phyloP scores from a whole-genome alignment of 2,113 vertebrate species.

The Mola mola region DNA sequence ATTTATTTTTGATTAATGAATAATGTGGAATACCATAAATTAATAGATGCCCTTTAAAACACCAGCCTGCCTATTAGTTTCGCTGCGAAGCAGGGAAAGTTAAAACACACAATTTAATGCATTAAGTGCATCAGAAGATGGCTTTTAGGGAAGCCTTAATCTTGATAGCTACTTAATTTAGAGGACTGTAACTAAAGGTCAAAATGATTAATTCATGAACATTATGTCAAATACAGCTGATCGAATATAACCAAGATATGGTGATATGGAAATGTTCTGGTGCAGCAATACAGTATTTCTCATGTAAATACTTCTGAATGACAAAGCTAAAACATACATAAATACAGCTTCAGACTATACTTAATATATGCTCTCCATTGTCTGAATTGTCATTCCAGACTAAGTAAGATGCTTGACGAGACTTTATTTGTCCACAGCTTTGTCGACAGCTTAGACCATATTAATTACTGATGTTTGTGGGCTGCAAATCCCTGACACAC shows the following conservation, averaged over 20 bases:
- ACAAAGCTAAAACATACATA: background rate
- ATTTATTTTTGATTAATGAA: constrained; percentile 7
- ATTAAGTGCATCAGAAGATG: constrained; percentile 16
- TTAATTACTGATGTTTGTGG: no score
- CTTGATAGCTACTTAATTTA: constrained; percentile 13
- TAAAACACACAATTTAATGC: constrained; percentile 20
- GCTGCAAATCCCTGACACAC: no score
- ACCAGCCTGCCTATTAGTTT: constrained; percentile 2
- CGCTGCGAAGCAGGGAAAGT: constrained; percentile 12
- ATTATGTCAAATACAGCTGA: constrained; percentile 28
- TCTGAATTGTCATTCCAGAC: background rate
- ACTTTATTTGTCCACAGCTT: background rate
- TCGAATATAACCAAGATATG: background rate
- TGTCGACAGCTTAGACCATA: no score
- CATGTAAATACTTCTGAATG: constrained; percentile 5
- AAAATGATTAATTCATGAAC: constrained; percentile 36
- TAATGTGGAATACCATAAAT: constrained; percentile 9
- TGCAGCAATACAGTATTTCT: background rate
- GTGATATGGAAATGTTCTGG: background rate
- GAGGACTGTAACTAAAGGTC: constrained; percentile 39
- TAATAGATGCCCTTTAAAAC: constrained; percentile 11
- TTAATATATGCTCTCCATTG: background rate
- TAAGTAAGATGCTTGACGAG: background rate
- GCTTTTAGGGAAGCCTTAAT: constrained; percentile 13
- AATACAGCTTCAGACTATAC: background rate